Base-by-base conservation (phyloP, 2,888 invertebrate genomes). In the Amphipoea oculea region DNA sequence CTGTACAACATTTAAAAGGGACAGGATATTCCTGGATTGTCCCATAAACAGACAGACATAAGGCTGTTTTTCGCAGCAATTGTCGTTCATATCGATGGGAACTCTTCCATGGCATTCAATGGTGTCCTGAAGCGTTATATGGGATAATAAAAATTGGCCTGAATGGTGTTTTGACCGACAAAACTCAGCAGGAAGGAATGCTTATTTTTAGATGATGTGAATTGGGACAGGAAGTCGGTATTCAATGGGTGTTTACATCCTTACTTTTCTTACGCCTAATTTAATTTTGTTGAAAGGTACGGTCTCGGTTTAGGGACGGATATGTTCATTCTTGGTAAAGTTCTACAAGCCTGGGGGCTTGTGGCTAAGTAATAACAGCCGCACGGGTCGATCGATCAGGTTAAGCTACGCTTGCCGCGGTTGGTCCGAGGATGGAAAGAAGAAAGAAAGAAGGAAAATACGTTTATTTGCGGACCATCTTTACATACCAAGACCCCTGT, bases 1-100 rank as follows among this genome's bases (percentile, higher is more conserved):
- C 82, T 84, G 82, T 86, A 75, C 66, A 83, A 80, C 89, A 84
- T 88, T 89, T 85, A 85, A 86, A 85, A 85, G 81, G 83, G 84
- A 79, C 82, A 75, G 79, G 81, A 86, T 89, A 86, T 87, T 88
- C 84, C 88, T 78, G 68, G 87, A 85, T 90, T 84, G 84, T 76
- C 81, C 81, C 78, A 89, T 89, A 89, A 89, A 89, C 63, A 72
- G 71, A 65, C 72, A 82, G 71, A 65, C 72, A 82, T 86, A 84
- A 83, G 86, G 67, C 76, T 81, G 74, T 81, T 84, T 83, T 70
- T 76, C 84, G 83, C 88, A 88, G 88, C 89, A 87, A 91, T 90
- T 90, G 88, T 84, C 86, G 82, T 76, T 73, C 81, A 82, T 83
- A 86, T 85, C 85, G 85, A 85, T 85, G 83, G 86, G 66, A 84